Base-by-base conservation (phyloP, 2,888 invertebrate genomes). In the Athalia rosae region DNA sequence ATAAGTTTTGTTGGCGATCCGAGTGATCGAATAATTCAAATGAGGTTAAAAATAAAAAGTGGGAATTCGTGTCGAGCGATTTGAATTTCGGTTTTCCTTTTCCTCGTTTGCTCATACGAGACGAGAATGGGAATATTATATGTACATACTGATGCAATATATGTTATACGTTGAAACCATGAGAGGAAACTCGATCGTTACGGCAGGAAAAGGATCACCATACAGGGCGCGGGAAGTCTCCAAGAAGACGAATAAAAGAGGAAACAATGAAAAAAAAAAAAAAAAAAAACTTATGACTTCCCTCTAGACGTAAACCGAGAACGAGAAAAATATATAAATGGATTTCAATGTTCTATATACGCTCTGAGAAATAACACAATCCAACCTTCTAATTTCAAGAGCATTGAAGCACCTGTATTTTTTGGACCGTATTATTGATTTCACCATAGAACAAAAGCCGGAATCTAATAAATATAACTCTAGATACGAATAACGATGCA, bases 121-220 rank as follows among this genome's bases (percentile, higher is more conserved):
- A 64, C 64, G 13, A 13, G 47, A 28, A 64, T 64, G 45, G 47
- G 47, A 64, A 64, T 45, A 64, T 64, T 13, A 64, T 64, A 64
- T 47, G 9, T 4, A 3, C n/a, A 53, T n/a, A 53, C 53, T 3
- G 53, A 53, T 53, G 53, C 53, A 53, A n/a, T 8, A 8, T 8
- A 53, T 28, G 28, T 28, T 28, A 28, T 2, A 28, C 28, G 28
- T 28, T 28, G 2, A 0, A 28, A 28, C 28, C 28, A 63, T 9
- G 45, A 63, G n/a, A 11, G 67, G 67, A 67, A 67, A 67, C 67
- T 67, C 67, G 67, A 67, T 50, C 67, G 11, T n/a, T 15, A 50
- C 50, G 50, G 7, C 28, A 67, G 15, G 50, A n/a, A n/a, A n/a
- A 28, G 28, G 28, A 28, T 28, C 28, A 28, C 28, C 28, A 28